A percentile compares a stretch with the other conserved stretches of the same genome.
Evolutionary conservation across 2,797 vertebrate species (phyloP).

Genomic region (Pseudochaenichthys georgianus): DNA sequence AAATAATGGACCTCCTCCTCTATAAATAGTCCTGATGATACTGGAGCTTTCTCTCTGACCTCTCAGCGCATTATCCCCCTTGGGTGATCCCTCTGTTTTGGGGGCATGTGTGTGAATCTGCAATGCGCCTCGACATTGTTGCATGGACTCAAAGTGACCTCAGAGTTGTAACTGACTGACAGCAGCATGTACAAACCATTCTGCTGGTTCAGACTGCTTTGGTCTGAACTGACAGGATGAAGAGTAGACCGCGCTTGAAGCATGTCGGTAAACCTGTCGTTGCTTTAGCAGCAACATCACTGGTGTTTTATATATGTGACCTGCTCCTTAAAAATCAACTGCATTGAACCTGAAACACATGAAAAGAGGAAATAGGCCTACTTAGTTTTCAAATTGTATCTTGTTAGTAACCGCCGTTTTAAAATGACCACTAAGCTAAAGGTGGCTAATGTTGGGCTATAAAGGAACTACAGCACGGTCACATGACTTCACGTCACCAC

Average conservation of each 20-base stretch:
- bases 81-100: slow-evolving; percentile 23
- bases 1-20: slow-evolving; percentile 73
- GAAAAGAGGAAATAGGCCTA: no score
- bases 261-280: background rate
- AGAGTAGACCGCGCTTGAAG: background rate
- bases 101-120: slow-evolving; percentile 28
- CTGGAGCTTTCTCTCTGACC: slow-evolving; percentile 47
- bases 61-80: slow-evolving; percentile 32
- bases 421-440: no score
- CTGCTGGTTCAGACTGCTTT: slow-evolving; percentile 6
- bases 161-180: slow-evolving; percentile 2
- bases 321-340: no score
- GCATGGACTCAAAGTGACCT: slow-evolving; percentile 43
- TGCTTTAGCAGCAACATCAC: background rate
- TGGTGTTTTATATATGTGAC: no score
- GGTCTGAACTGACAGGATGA: slow-evolving; percentile 1
- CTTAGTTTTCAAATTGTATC: no score
- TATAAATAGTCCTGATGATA: slow-evolving; percentile 72
- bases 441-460: no score
- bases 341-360: no score
- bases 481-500: no score
- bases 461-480: no score
- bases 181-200: slow-evolving; percentile 1
- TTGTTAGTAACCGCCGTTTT: no score
- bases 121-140: slow-evolving; percentile 23